These are phyloP conservation scores for Muscidifurax raptorellus DNA, from an alignment of 1,140 invertebrate genomes.

Conservation along the genomic window DNA sequence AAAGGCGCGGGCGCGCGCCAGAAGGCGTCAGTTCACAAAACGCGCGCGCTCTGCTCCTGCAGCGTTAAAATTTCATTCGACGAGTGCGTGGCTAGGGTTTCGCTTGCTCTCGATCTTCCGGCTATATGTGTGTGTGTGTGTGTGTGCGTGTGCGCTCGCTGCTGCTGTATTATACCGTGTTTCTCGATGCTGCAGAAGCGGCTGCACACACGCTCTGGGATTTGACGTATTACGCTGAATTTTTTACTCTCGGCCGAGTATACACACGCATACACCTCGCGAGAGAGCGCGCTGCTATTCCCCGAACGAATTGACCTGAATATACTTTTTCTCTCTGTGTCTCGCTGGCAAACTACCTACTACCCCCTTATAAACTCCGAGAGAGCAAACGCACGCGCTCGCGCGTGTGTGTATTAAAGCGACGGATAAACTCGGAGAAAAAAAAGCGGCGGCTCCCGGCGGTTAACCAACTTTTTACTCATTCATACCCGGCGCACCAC, in stretches of 20 bases:
- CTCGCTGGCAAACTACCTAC: background rate
- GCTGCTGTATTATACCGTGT: background rate
- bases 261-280: no score
- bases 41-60: background rate
- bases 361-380: no score
- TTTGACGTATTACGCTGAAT: slow-evolving; percentile 36
- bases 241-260: background rate
- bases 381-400: background rate
- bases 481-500: background rate
- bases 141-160: no score
- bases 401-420: background rate
- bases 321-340: background rate
- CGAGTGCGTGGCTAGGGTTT: background rate
- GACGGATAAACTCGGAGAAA: background rate
- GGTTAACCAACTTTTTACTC: slow-evolving; percentile 6
- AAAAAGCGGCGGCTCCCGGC: no score
- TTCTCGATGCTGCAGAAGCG: background rate
- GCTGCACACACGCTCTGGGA: background rate
- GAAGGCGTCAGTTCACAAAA: background rate
- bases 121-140: background rate
- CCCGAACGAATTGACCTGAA: slow-evolving; percentile 20
- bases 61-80: slow-evolving; percentile 20
- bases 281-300: background rate
- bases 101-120: background rate
- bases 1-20: background rate